Evolutionary conservation across 2,113 vertebrate species (phyloP).

Genomic region (Lagenorhynchus albirostris): DNA sequence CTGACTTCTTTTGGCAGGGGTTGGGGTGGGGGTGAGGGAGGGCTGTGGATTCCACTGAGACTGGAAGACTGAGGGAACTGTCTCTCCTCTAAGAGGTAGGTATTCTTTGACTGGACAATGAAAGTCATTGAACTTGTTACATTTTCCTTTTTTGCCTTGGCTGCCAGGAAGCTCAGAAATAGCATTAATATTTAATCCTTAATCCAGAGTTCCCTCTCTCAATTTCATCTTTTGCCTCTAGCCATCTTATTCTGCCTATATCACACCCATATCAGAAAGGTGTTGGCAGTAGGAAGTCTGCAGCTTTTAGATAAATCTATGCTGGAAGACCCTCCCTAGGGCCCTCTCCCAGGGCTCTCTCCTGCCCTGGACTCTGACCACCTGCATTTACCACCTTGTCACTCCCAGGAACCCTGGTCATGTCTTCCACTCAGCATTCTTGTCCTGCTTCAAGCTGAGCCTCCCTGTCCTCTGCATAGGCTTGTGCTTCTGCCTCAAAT

Average conservation of each 20-base stretch:
- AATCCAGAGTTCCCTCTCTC: background rate
- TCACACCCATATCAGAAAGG: background rate
- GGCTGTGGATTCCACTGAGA: background rate
- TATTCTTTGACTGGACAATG: background rate
- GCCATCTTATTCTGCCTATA: background rate
- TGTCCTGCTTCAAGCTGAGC: background rate
- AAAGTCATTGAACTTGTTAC: background rate
- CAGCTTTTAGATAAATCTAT: background rate
- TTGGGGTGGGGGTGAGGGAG: rapidly evolving
- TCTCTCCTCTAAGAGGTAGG: background rate
- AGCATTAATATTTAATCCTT: background rate
- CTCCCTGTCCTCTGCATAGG: rapidly evolving
- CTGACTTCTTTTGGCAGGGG: background rate
- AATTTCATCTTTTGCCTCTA: background rate
- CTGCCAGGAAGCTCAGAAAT: background rate
- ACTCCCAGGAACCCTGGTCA: background rate
- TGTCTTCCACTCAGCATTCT: rapidly evolving
- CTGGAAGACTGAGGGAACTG: background rate
- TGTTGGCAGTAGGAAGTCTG: background rate
- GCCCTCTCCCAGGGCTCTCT: no score
- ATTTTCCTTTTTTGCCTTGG: background rate
- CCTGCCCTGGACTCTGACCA: rapidly evolving
- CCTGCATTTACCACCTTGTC: background rate
- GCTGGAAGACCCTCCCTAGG: background rate
- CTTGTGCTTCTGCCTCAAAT: rapidly evolving